A percentile compares a stretch with the other conserved stretches of the same genome.
These are phyloP conservation scores for Smittia sp. DNA, from an alignment of 2,888 invertebrate species.

Conservation along the genomic window DNA sequence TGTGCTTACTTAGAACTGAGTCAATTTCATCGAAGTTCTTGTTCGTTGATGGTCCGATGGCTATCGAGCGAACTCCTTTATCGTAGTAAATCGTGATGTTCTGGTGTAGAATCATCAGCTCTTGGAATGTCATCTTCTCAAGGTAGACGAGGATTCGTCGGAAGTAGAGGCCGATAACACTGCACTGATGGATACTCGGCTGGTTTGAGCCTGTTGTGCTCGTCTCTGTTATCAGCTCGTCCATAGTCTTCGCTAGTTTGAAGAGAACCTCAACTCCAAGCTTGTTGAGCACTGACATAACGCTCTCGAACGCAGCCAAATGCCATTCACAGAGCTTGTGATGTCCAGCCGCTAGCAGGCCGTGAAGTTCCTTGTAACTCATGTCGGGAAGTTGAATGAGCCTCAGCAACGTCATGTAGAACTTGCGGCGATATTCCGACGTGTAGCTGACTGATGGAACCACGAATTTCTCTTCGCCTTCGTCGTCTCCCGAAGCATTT, in stretches of 20 bases:
- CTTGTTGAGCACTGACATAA: conserved; percentile 55
- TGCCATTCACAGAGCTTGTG: conserved; percentile 47
- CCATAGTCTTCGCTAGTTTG: conserved; percentile 61
- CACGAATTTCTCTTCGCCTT: conserved; percentile 47
- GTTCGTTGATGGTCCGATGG: conserved; percentile 47
- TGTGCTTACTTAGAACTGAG: conserved; percentile 59
- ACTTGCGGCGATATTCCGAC: conserved; percentile 68
- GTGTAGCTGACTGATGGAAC: conserved; percentile 46
- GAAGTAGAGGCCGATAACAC: conserved; percentile 70
- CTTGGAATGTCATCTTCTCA: conserved; percentile 80
- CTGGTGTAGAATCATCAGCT: conserved; percentile 71
- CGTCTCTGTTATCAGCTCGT: conserved; percentile 60
- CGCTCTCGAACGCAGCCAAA: conserved; percentile 58
- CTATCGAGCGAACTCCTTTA: conserved; percentile 50
- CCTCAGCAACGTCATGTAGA: conserved; percentile 76
- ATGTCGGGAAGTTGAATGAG: conserved; percentile 77
- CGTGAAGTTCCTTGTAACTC: conserved; percentile 66
- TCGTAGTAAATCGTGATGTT: conserved; percentile 70
- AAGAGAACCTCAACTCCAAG: conserved; percentile 63
- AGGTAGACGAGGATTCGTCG: conserved; percentile 76
- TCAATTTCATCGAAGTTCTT: conserved; percentile 55
- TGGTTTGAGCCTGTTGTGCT: conserved; percentile 41
- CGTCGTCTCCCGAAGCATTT: not conserved
- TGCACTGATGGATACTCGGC: conserved; percentile 51
- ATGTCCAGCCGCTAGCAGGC: conserved; percentile 56